These are phyloP conservation scores for Chlorops oryzae DNA, from an alignment of 1,140 invertebrate genomes.

Conservation along the genomic window DNA sequence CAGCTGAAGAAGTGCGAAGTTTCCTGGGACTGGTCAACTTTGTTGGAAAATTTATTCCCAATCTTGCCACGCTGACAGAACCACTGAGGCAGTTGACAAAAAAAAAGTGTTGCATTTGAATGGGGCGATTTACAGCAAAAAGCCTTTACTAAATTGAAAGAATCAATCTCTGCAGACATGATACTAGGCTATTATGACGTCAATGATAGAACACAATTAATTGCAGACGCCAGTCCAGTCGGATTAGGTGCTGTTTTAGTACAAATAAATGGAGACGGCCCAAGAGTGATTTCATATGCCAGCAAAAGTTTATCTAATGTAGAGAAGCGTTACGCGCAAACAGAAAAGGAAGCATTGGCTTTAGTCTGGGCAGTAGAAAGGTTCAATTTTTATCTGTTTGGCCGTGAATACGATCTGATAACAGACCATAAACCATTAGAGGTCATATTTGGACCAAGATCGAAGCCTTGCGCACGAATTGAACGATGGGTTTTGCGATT, in stretches of 20 bases:
- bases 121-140: slow-evolving; percentile 11
- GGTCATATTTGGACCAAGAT: slow-evolving; percentile 17
- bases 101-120: slow-evolving; percentile 15
- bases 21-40: slow-evolving; percentile 22
- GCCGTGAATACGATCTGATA: slow-evolving; percentile 34
- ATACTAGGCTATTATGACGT: slow-evolving; percentile 32
- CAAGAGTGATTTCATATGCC: not conserved
- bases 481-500: too few relatives aligned
- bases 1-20: slow-evolving; percentile 21
- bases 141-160: too few relatives aligned
- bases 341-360: too few relatives aligned
- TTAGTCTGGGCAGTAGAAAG: too few relatives aligned
- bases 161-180: not conserved
- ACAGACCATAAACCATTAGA: slow-evolving; percentile 41
- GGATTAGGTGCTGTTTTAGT: slow-evolving; percentile 27
- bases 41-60: too few relatives aligned
- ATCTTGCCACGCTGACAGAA: slow-evolving; percentile 18
- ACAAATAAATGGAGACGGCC: slow-evolving; percentile 1
- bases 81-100: slow-evolving; percentile 20
- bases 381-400: slow-evolving; percentile 25
- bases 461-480: slow-evolving; percentile 26
- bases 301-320: too few relatives aligned
- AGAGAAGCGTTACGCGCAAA: too few relatives aligned
- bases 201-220: too few relatives aligned
- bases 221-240: slow-evolving; percentile 46